phyloP scores from a whole-genome alignment of 2,888 invertebrate species.

The Carcina quercana region DNA sequence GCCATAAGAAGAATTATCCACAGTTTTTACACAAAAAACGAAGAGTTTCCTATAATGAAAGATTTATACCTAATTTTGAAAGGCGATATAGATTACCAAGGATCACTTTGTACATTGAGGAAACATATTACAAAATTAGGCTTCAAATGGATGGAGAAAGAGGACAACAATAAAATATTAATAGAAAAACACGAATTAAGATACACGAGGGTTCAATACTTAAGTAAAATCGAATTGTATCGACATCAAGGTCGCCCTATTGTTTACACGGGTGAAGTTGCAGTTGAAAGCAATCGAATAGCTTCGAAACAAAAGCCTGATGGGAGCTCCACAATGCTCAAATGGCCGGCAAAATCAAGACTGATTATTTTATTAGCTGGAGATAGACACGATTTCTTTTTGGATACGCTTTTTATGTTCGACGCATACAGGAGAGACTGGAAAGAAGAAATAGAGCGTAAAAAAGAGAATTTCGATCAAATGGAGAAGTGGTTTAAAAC shows the following conservation, averaged over 20 bases:
- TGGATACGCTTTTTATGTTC: slow-evolving; percentile 24
- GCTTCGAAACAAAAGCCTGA: slow-evolving; percentile 26
- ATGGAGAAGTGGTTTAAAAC: slow-evolving; percentile 28
- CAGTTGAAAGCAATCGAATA: slow-evolving; percentile 25
- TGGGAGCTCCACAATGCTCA: slow-evolving; percentile 24
- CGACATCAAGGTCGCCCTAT: slow-evolving; percentile 24
- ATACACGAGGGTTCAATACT: slow-evolving; percentile 26
- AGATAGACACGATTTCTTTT: slow-evolving; percentile 21
- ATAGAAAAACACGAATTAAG: slow-evolving; percentile 28
- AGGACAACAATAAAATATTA: slow-evolving; percentile 26
- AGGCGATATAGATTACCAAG: slow-evolving; percentile 28
- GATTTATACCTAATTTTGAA: slow-evolving; percentile 27
- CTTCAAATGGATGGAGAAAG: slow-evolving; percentile 29
- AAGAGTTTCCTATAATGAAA: slow-evolving; percentile 28
- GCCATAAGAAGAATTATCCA: slow-evolving; percentile 26
- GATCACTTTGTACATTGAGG: slow-evolving; percentile 26
- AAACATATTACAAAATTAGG: slow-evolving; percentile 26
- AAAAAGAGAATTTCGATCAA: slow-evolving; percentile 25
- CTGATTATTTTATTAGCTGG: slow-evolving; percentile 25
- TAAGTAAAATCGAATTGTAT: slow-evolving; percentile 26
- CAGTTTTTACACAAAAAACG: slow-evolving; percentile 27
- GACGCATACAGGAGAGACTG: slow-evolving; percentile 26
- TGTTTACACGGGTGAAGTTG: slow-evolving; percentile 26
- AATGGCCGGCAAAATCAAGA: slow-evolving; percentile 27
- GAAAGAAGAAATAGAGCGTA: slow-evolving; percentile 24